phyloP scores from a whole-genome alignment of 2,888 invertebrate genomes.

The Cephus spinipes region DNA sequence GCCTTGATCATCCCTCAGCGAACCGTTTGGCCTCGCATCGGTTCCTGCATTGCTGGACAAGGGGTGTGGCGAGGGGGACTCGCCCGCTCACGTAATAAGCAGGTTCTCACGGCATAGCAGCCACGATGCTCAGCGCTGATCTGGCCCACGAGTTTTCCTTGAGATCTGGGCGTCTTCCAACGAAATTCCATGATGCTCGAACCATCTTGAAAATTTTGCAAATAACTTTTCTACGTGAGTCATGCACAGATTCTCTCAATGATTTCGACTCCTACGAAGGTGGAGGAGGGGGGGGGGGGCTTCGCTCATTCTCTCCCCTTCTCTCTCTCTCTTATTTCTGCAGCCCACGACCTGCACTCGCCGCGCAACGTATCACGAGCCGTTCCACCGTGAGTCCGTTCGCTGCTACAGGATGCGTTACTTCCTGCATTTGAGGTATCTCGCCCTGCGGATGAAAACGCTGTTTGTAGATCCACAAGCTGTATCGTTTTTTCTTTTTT shows the following conservation, averaged over 20 bases:
- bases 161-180: not conserved
- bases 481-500: conserved; percentile 36
- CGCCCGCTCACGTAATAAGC: not conserved
- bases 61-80: not conserved
- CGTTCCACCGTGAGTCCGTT: not conserved
- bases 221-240: too few species aligned
- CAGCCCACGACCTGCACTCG: too few species aligned
- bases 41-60: not conserved
- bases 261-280: not conserved
- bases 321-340: too few species aligned
- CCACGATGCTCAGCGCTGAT: not conserved
- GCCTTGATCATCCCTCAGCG: conserved; percentile 3
- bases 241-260: too few species aligned
- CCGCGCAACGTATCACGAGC: too few species aligned
- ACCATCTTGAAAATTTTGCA: too few species aligned
- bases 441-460: conserved; percentile 25
- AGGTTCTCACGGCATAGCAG: conserved; percentile 3
- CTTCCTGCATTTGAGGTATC: conserved; percentile 48
- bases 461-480: conserved; percentile 42
- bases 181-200: too few species aligned
- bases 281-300: too few species aligned
- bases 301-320: not conserved
- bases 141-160: not conserved
- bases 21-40: not conserved
- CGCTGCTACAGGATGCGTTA: conserved; percentile 41